These are phyloP conservation scores for Pelecanoides urinatrix DNA, from an alignment of 2,113 vertebrate species.

Conservation along the genomic window DNA sequence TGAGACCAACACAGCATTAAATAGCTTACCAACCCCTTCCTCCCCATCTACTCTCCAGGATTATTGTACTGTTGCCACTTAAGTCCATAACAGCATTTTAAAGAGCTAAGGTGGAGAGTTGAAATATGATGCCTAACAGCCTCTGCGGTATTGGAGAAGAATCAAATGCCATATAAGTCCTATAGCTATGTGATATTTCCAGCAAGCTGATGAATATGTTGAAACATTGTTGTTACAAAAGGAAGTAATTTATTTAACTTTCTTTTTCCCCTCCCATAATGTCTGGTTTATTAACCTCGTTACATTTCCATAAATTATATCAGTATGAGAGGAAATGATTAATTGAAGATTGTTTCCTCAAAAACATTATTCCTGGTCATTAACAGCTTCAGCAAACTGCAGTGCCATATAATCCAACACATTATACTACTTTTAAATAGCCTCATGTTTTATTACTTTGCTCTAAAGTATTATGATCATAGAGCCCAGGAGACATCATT, in stretches of 20 bases:
- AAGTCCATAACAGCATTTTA: slow-evolving; percentile 42
- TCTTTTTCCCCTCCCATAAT: slow-evolving; percentile 66
- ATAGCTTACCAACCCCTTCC: neutral
- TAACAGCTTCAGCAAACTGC: slow-evolving; percentile 71
- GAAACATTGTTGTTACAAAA: slow-evolving; percentile 75
- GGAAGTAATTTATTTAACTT: slow-evolving; percentile 81
- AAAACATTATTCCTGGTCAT: slow-evolving; percentile 76
- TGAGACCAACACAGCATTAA: neutral
- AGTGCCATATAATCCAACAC: slow-evolving; percentile 62
- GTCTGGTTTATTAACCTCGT: slow-evolving; percentile 72
- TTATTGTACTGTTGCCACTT: slow-evolving; percentile 20
- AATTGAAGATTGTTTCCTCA: slow-evolving; percentile 79
- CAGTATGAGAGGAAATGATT: slow-evolving; percentile 76
- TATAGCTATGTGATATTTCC: slow-evolving; percentile 72
- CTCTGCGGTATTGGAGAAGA: slow-evolving; percentile 61
- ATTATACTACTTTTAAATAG: slow-evolving; percentile 64
- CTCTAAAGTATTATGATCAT: slow-evolving; percentile 44
- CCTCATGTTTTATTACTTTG: slow-evolving; percentile 67
- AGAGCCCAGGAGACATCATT: slow-evolving; percentile 61
- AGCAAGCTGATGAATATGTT: slow-evolving; percentile 75
- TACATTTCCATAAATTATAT: slow-evolving; percentile 80
- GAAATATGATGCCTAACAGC: slow-evolving; percentile 62
- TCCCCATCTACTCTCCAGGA: neutral
- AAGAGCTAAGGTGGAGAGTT: slow-evolving; percentile 61
- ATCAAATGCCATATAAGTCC: slow-evolving; percentile 66